Evolutionary conservation across 2,113 vertebrate species (phyloP), one percentile per base, ranked within the genome.

Genomic region (Xiphorhynchus elegans): DNA sequence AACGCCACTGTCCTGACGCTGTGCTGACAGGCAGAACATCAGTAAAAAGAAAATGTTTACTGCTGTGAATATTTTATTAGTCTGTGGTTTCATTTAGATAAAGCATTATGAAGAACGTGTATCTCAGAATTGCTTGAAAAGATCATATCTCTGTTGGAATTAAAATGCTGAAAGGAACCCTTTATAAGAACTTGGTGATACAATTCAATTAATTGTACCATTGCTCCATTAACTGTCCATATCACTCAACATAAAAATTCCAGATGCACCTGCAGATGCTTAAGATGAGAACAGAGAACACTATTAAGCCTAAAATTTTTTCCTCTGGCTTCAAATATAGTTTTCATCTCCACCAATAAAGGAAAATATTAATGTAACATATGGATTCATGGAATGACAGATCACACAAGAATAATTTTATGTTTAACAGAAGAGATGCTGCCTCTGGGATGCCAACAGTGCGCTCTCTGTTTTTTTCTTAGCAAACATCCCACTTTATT

Each of bases 141-240:
- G 26, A 55, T 74, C 17, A 6, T 59, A 16, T 63, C 42, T 86
- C 62, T 52, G 24, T 33, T 59, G 53, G 67, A 73, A 39, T 56
- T 79, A 91, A 70, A 89, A 77, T 50, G n/a, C 47, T 90, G 24
- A 20, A 67, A 89, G 89, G n/a, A 81, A 19, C 8, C 13, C 21
- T 81, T 72, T 35, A 28, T 17, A 44, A 11, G 3, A 78, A 66
- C 21, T 35, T 83, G 42, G 15, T 85, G 33, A 86, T 60, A 59
- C n/a, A 75, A 63, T 86, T 91, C 47, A 70, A 69, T 89, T 79
- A 83, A 74, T 86, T 75, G n/a, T 70, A 8, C 63, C 44, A n/a
- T 90, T 87, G 46, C 67, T 53, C n/a, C 0, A 0, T 42, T 93
- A 70, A 72, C 63, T 76, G 39, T 24, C 73, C 21, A 1, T 69